Evolutionary conservation across 2,888 invertebrate species (phyloP).

Genomic region (Scrobipalpa atriplicella): DNA sequence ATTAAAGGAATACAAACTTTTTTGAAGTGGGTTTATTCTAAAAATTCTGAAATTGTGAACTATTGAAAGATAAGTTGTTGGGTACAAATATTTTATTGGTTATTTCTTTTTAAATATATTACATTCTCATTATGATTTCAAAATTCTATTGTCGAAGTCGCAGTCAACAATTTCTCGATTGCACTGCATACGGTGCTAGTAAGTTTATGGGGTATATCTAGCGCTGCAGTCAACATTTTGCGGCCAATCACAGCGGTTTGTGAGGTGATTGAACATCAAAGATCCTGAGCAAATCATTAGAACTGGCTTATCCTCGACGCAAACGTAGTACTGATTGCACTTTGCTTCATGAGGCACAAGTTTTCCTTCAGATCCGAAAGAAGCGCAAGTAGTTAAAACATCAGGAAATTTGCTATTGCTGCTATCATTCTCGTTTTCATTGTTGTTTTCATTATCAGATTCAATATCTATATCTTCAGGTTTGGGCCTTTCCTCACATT

Average conservation of each 20-base stretch:
- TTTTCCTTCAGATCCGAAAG: conserved; percentile 42
- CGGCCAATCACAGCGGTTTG: conserved; percentile 47
- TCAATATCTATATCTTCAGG: conserved; percentile 42
- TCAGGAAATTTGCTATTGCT: not conserved
- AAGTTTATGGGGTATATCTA: not conserved
- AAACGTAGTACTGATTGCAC: conserved; percentile 51
- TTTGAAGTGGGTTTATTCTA: no score
- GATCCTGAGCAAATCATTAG: conserved; percentile 34
- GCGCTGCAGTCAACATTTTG: not conserved
- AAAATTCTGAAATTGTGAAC: no score
- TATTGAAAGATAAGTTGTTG: no score
- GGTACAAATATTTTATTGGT: no score
- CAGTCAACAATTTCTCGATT: no score
- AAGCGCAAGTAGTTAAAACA: conserved; percentile 45
- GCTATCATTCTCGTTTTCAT: not conserved
- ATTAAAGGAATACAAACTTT: no score
- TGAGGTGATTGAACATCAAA: conserved; percentile 33
- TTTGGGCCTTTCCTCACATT: conserved; percentile 48
- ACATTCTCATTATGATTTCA: no score
- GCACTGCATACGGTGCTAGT: no score
- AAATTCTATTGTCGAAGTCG: no score
- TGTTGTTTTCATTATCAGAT: conserved; percentile 30
- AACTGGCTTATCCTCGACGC: conserved; percentile 40
- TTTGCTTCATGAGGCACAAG: conserved; percentile 50
- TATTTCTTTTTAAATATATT: no score